Evolutionary conservation across 1,140 invertebrate species (phyloP), one percentile per base, ranked within the genome.

Genomic region (Conus ventricosus): DNA sequence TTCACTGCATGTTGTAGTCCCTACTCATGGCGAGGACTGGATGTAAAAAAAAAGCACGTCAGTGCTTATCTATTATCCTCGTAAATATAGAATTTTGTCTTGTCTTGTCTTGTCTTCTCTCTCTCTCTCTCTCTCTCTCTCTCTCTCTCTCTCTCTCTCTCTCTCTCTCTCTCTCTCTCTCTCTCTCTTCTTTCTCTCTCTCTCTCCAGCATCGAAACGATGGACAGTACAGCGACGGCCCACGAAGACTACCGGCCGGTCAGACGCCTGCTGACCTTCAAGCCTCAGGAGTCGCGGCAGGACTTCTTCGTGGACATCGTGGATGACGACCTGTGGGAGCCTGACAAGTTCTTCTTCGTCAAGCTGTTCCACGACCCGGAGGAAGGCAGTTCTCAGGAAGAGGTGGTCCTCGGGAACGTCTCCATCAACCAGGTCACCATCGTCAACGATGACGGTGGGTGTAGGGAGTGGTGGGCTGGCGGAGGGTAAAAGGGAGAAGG

Each of bases 361-460:
- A 96, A 96, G 89, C 89, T 97, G 0, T 95, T 94, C 81, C 85
- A 96, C 20, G 90, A 95, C n/a, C 89, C 91, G 3, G 1, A 60
- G 15, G 8, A 60, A 4, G 90, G 94, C 57, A 92, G 95, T 75
- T 84, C 91, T 20, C 88, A 94, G 55, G 91, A 94, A 39, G 87
- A 90, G 1, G 89, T 93, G 11, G 87, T 92, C 57, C 93, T 94
- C 8, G 97, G 96, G 10, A 94, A 96, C 75, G 95, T 95, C 7
- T 95, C 96, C 76, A 96, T 97, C 89, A 96, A 96, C 95, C 96
- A 97, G 93, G 95, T 97, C 76, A 96, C 96, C 23, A 97, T 97
- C 89, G 95, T 97, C 13, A 96, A 97, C 91, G 96, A 97, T 93
- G 97, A 97, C 92, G 96, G 97, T 94, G 94, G 95, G 54, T 6